Base-by-base conservation (phyloP, 1,140 invertebrate species). In the Episyrphus balteatus region DNA sequence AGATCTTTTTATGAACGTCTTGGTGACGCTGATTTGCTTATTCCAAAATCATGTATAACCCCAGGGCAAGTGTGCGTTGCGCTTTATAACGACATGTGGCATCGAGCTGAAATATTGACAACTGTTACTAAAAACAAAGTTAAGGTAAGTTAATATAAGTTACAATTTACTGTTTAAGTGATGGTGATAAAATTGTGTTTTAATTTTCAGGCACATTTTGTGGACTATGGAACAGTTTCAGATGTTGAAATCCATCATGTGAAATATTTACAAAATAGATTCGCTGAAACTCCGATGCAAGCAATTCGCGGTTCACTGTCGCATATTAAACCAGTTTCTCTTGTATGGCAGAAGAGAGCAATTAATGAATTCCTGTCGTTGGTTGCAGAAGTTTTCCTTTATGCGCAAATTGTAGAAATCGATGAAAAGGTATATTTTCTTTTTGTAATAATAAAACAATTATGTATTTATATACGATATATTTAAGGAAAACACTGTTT, bases 1-100 rank as follows among this genome's bases (percentile, higher is more conserved):
- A 47, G 41, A 47, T 37, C 32, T 5, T 49, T 44, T 47, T 52
- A 52, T 41, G 32, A 12, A n/a, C 15, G 38, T 17, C 26, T 52
- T n/a, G 42, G 37, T 15, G n/a, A 33, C 6, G 26, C 18, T 0
- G 52, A 45, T 26, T 56, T 52, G 21, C 33, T 12, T 0, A 58
- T 66, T 32, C 62, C 59, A 5, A 12, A 46, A 21, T 40, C 30
- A 17, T 41, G 56, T 3, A 44, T 66, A 13, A 55, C 44, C 12
- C 42, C 46, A 2, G 62, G 52, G 0, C 63, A 66, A 31, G 44
- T 66, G 14, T 62, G 57, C 17, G 62, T 40, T 0, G 51, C 55
- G 1, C 18, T 41, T 1, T 42, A 32, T 7, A 46, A 39, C n/a
- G 26, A 12, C 2, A 11, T 10, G 1, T 66, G 62, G 62, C 52